phyloP scores from a whole-genome alignment of 2,888 invertebrate species.

The Drosophila imparisetae region DNA sequence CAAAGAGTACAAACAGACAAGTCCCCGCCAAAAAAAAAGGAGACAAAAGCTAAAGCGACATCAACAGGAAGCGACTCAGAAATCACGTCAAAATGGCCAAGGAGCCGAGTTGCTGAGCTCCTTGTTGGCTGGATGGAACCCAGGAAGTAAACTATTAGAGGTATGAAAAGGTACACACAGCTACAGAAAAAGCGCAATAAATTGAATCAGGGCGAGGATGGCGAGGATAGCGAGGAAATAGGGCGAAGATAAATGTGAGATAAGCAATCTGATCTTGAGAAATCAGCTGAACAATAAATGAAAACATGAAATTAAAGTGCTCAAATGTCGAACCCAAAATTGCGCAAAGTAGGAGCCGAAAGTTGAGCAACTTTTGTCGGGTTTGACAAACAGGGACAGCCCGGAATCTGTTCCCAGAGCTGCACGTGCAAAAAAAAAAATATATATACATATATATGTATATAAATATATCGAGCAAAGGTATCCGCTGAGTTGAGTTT shows the following conservation, averaged over 20 bases:
- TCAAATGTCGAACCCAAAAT: conserved; percentile 64
- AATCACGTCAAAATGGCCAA: conserved; percentile 78
- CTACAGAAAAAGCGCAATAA: conserved; percentile 73
- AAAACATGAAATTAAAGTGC: conserved; percentile 78
- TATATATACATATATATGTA: not conserved
- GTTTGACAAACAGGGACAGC: conserved; percentile 28
- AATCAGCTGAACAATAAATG: conserved; percentile 76
- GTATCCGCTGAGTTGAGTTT: conserved; percentile 64
- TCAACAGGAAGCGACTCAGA: conserved; percentile 82
- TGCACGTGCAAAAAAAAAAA: conserved; percentile 69
- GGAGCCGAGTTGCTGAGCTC: conserved; percentile 15
- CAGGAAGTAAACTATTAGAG: conserved; percentile 83
- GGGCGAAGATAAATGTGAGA: conserved; percentile 45
- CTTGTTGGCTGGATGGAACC: conserved; percentile 61
- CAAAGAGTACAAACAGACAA: conserved; percentile 66
- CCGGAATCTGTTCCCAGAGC: conserved; percentile 56
- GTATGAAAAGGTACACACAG: conserved; percentile 53
- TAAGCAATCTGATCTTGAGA: conserved; percentile 82
- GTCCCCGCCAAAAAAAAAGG: conserved; percentile 30
- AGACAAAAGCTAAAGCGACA: conserved; percentile 41
- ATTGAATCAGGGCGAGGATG: conserved; percentile 56
- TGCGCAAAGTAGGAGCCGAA: conserved; percentile 73
- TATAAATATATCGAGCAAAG: conserved; percentile 29
- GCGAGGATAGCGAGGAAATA: conserved; percentile 12
- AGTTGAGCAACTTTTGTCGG: conserved; percentile 81